A percentile compares a stretch with the other conserved stretches of the same genome.
Conservation (phyloP, 2,888 invertebrate genomes). For the Aphidoletes aphidimyza region DNA sequence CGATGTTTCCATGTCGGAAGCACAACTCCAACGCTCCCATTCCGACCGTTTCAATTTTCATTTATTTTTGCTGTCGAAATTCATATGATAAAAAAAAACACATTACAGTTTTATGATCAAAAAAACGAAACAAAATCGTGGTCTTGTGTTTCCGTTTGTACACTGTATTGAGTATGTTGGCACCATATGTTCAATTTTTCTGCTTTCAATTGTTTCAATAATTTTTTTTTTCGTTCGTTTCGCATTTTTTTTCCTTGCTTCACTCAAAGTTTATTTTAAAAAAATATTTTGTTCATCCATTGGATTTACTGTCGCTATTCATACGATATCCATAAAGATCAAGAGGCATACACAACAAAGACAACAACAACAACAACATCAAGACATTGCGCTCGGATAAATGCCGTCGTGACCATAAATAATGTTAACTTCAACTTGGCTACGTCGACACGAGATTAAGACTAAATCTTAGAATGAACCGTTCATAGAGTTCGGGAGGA, state of each 20-base stretch:
- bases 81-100: background rate
- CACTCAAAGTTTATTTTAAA: no score
- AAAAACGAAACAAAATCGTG: background rate
- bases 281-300: background rate
- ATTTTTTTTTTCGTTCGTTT: background rate
- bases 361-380: background rate
- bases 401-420: constrained; percentile 2
- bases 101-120: constrained; percentile 10
- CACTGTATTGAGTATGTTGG: background rate
- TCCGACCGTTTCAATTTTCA: background rate
- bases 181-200: constrained; percentile 38
- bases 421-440: background rate
- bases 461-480: background rate
- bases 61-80: background rate
- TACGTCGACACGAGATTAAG: background rate
- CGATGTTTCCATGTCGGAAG: background rate
- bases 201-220: background rate
- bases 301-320: background rate
- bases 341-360: background rate
- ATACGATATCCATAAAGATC: background rate
- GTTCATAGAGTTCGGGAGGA: background rate
- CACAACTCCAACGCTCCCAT: background rate
- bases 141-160: background rate
- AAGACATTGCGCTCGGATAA: background rate
- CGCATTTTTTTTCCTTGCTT: background rate